A percentile compares a stretch with the other conserved stretches of the same genome.
Conservation (phyloP, 2,888 invertebrate species). For the Priocnemis perturbator region DNA sequence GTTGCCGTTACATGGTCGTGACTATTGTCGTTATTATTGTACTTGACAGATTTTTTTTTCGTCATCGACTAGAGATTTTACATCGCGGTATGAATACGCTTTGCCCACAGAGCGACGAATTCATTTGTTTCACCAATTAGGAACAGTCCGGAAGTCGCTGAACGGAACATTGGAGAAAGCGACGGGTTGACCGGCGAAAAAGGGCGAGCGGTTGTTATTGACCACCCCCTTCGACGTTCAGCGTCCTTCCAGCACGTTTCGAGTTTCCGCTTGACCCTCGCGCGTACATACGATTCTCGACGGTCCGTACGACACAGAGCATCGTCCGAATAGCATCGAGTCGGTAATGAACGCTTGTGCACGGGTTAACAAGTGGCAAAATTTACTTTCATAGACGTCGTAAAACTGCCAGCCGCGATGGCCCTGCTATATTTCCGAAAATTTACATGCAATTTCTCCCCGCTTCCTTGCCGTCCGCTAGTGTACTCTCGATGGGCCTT, state of each 20-base stretch:
- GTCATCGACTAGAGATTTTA: too few species aligned
- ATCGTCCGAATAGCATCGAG: not conserved
- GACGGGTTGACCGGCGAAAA: not conserved
- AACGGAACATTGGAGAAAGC: slow-evolving; percentile 18
- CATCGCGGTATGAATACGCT: too few species aligned
- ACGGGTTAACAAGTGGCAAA: slow-evolving; percentile 16
- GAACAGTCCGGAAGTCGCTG: not conserved
- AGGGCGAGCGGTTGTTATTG: too few species aligned
- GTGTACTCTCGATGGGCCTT: slow-evolving; percentile 12
- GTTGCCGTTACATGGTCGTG: too few species aligned
- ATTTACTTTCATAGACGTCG: slow-evolving; percentile 15
- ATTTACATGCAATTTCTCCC: slow-evolving; percentile 16
- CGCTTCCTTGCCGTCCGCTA: not conserved
- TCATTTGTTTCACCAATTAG: slow-evolving; percentile 15
- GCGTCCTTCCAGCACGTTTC: too few species aligned
- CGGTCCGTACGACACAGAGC: not conserved
- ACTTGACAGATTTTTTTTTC: too few species aligned
- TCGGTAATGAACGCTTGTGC: slow-evolving; percentile 20
- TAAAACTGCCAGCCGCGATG: slow-evolving; percentile 3
- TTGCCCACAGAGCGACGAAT: not conserved
- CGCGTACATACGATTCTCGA: too few species aligned
- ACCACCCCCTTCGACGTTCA: too few species aligned
- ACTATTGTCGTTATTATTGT: too few species aligned
- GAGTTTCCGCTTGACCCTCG: too few species aligned
- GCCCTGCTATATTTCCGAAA: not conserved